Evolutionary conservation across 2,797 vertebrate genomes (phyloP).

Genomic region (Danio tinwini): DNA sequence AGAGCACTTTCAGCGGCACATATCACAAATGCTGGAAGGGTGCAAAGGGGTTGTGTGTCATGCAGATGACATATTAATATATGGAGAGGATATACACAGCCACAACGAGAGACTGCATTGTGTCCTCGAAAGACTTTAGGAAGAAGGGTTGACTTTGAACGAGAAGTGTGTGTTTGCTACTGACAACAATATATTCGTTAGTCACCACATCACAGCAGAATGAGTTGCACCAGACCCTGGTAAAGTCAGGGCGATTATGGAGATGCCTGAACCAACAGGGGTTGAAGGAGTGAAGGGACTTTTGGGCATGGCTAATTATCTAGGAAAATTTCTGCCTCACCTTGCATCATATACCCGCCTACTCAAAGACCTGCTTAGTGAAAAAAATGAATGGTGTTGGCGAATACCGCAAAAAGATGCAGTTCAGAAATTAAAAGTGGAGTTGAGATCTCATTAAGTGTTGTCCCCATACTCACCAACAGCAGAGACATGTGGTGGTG

Average conservation of each 20-base stretch:
- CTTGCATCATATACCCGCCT: neutral
- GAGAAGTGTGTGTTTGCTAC: slow-evolving; percentile 47
- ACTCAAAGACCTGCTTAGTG: slow-evolving; percentile 16
- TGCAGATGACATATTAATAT: slow-evolving; percentile 33
- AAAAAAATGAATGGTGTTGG: slow-evolving; percentile 37
- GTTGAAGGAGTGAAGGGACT: slow-evolving; percentile 34
- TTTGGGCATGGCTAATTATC: slow-evolving; percentile 38
- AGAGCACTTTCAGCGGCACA: slow-evolving; percentile 29
- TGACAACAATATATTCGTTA: slow-evolving; percentile 35
- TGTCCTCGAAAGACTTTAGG: slow-evolving; percentile 10
- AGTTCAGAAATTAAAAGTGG: slow-evolving; percentile 26
- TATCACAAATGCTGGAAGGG: slow-evolving; percentile 36
- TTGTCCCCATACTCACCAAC: slow-evolving; percentile 41
- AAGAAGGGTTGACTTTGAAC: slow-evolving; percentile 9
- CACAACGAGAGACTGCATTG: slow-evolving; percentile 22
- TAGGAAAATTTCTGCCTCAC: slow-evolving; percentile 16
- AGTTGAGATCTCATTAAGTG: too few relatives aligned
- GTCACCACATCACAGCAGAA: slow-evolving; percentile 12
- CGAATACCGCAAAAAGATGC: slow-evolving; percentile 10
- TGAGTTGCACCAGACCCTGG: slow-evolving; percentile 4
- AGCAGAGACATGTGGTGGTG: slow-evolving; percentile 36
- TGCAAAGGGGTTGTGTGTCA: slow-evolving; percentile 7
- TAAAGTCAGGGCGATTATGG: slow-evolving; percentile 10
- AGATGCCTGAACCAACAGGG: slow-evolving; percentile 31
- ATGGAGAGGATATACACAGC: slow-evolving; percentile 1